A percentile compares a stretch with the other conserved stretches of the same genome.
These are phyloP conservation scores for Orthonychiurus folsomi DNA, from an alignment of 2,888 invertebrate genomes.

Conservation along the genomic window DNA sequence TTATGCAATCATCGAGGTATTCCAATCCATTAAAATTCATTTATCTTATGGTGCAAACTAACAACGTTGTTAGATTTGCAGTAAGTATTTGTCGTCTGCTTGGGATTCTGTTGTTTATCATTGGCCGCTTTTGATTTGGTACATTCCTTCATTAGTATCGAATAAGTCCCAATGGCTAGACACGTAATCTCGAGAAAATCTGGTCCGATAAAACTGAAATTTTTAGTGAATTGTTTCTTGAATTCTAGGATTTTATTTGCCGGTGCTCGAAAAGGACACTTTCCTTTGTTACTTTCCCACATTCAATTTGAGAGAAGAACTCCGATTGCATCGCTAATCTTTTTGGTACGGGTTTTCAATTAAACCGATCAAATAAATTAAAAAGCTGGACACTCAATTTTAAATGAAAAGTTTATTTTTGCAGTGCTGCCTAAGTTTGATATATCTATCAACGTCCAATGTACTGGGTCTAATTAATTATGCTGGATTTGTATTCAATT, in stretches of 20 bases:
- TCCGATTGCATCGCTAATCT: slow-evolving; percentile 73
- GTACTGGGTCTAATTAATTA: slow-evolving; percentile 71
- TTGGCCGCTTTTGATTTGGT: too few relatives aligned
- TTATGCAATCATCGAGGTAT: slow-evolving; percentile 34
- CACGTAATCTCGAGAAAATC: too few relatives aligned
- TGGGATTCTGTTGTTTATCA: too few relatives aligned
- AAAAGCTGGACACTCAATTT: background rate
- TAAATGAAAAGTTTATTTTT: too few relatives aligned
- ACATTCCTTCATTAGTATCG: too few relatives aligned
- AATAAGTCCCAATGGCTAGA: too few relatives aligned
- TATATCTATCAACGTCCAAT: slow-evolving; percentile 73
- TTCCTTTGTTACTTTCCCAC: slow-evolving; percentile 70
- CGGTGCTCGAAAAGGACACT: slow-evolving; percentile 68
- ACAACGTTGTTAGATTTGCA: too few relatives aligned
- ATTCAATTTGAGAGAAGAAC: slow-evolving; percentile 67
- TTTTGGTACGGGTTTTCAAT: slow-evolving; percentile 59
- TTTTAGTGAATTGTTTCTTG: background rate
- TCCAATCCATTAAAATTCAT: background rate
- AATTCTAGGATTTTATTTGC: slow-evolving; percentile 28
- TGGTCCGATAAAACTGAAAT: too few relatives aligned
- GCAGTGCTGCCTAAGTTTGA: slow-evolving; percentile 67
- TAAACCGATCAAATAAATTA: too few relatives aligned
- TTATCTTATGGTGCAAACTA: too few relatives aligned
- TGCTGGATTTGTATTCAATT: slow-evolving; percentile 77
- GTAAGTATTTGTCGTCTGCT: too few relatives aligned